Evolutionary conservation across 2,888 invertebrate species (phyloP).

Genomic region (Amphipoea lucens): DNA sequence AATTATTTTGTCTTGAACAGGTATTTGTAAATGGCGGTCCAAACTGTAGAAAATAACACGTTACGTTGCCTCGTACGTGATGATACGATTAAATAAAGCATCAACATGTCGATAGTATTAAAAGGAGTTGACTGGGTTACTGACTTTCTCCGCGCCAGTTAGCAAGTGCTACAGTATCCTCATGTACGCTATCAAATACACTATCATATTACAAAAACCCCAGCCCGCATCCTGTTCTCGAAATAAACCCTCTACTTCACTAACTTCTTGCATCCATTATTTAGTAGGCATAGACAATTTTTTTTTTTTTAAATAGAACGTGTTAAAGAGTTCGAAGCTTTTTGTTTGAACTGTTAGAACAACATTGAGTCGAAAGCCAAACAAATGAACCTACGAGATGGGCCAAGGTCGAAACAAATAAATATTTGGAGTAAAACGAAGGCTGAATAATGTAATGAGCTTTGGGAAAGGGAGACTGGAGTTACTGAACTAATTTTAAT

Average conservation of each 20-base stretch:
- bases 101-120: conserved; percentile 41
- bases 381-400: conserved; percentile 49
- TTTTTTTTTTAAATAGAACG: conserved; percentile 38
- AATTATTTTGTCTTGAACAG: conserved; percentile 13
- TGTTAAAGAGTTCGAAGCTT: conserved; percentile 43
- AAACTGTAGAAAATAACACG: conserved; percentile 60
- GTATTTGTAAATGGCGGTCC: conserved; percentile 35
- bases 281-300: conserved; percentile 22
- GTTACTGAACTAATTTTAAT: conserved; percentile 21
- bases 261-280: conserved; percentile 27
- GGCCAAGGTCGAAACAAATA: conserved; percentile 62
- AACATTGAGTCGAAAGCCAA: conserved; percentile 58
- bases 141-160: conserved; percentile 60
- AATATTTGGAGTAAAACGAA: conserved; percentile 57
- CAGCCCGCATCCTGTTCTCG: conserved; percentile 78
- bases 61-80: conserved; percentile 53
- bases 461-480: conserved; percentile 26
- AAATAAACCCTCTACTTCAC: conserved; percentile 63
- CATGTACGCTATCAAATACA: conserved; percentile 24
- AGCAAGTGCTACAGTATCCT: conserved; percentile 42
- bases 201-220: conserved; percentile 67
- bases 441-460: conserved; percentile 41
- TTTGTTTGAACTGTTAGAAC: conserved; percentile 58
- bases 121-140: conserved; percentile 57
- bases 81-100: conserved; percentile 47